Percentiles rank a stretch among this genome's conserved stretches.
phyloP scores from a whole-genome alignment of 1,140 invertebrate genomes.

The Apis laboriosa region DNA sequence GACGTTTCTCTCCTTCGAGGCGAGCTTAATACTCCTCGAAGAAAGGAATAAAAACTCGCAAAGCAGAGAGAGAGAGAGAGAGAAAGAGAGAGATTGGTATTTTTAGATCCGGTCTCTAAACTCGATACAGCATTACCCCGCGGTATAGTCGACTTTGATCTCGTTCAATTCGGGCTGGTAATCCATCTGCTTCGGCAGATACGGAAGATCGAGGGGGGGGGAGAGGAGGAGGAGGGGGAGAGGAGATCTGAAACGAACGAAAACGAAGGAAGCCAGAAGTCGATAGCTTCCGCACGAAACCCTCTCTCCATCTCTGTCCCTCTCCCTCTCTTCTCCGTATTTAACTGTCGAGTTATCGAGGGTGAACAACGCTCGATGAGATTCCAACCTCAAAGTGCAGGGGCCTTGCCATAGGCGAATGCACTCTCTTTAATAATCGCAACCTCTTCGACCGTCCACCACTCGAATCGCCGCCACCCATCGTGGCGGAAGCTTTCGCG shows the following conservation, averaged over 20 bases:
- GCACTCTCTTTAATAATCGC: slow-evolving; percentile 53
- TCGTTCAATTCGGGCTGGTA: slow-evolving; percentile 42
- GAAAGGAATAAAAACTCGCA: neutral
- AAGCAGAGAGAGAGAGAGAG: neutral
- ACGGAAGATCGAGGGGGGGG: slow-evolving; percentile 4
- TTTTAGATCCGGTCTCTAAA: slow-evolving; percentile 33
- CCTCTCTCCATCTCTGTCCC: neutral
- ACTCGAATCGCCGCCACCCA: neutral
- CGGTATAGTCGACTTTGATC: slow-evolving; percentile 44
- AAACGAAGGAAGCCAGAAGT: slow-evolving; percentile 43
- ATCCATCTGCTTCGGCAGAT: slow-evolving; percentile 42
- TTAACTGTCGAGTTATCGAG: slow-evolving; percentile 53
- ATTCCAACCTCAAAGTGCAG: slow-evolving; percentile 46
- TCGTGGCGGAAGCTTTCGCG: neutral
- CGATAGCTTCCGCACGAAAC: slow-evolving; percentile 40
- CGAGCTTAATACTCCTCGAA: neutral
- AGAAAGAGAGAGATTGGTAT: neutral
- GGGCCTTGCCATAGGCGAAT: slow-evolving; percentile 31
- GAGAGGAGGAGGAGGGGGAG: too few species aligned
- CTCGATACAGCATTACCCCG: slow-evolving; percentile 37
- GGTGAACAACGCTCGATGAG: slow-evolving; percentile 46
- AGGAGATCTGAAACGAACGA: neutral
- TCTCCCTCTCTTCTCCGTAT: slow-evolving; percentile 32
- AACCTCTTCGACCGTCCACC: neutral
- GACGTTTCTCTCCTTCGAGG: neutral